These are phyloP conservation scores for Diaperis boleti DNA, from an alignment of 2,888 invertebrate genomes.

Conservation along the genomic window DNA sequence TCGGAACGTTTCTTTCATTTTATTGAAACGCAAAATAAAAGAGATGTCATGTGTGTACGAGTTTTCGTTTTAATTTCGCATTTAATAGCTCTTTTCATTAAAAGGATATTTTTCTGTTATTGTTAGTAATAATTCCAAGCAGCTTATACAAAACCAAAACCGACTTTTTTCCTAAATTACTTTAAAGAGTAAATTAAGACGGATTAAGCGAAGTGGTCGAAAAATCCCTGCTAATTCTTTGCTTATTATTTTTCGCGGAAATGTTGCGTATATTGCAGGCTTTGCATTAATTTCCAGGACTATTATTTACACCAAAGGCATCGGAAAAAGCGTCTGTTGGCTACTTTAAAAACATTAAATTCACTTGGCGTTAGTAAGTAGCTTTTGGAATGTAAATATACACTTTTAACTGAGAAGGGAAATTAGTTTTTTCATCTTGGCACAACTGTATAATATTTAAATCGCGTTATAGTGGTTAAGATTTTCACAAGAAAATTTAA, in stretches of 20 bases:
- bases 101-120: conserved; percentile 15
- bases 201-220: conserved; percentile 13
- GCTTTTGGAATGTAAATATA: conserved; percentile 41
- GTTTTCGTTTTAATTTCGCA: conserved; percentile 10
- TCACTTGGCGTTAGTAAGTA: conserved; percentile 43
- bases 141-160: conserved; percentile 16
- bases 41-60: conserved; percentile 7
- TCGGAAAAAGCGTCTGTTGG: conserved; percentile 29
- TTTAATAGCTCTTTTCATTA: conserved; percentile 5
- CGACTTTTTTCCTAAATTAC: conserved; percentile 20
- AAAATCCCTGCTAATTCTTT: conserved; percentile 2
- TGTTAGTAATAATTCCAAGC: conserved; percentile 8
- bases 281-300: conserved; percentile 19
- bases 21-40: conserved; percentile 10
- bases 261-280: conserved; percentile 12
- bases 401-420: conserved; percentile 31
- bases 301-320: conserved; percentile 21
- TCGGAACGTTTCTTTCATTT: conserved; percentile 20
- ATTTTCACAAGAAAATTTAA: background rate
- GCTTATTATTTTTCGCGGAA: conserved; percentile 14
- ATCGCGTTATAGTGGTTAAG: conserved; percentile 8
- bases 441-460: conserved; percentile 5
- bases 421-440: conserved; percentile 19
- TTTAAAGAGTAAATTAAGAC: conserved; percentile 13
- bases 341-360: conserved; percentile 50